Base-by-base conservation (phyloP, 2,797 vertebrate species). In the Sebastes oblongus region DNA sequence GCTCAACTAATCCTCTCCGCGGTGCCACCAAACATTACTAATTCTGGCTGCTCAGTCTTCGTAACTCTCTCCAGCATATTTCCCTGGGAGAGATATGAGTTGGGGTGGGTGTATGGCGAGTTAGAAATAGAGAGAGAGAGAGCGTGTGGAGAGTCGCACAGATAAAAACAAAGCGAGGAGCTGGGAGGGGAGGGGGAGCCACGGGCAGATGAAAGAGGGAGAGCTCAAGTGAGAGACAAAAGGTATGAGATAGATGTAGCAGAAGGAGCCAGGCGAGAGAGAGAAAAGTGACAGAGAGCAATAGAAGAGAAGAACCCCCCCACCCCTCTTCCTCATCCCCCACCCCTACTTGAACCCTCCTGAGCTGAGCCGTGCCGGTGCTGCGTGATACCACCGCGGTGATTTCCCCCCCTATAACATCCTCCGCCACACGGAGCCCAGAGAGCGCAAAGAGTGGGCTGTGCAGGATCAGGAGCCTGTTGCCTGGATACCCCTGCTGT, bases 401-500 rank as follows among this genome's bases (percentile, higher is more conserved):
- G 75, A 77, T 82, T 80, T 62, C 67, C 77, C 55, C 69, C 24
- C 18, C 61, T 6, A 42, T 42, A 67, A 59, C 59, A 84, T 29
- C 82, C 82, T 78, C 80, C 29, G 25, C 82, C 70, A 66, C 70
- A 66, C 72, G 71, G 80, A 88, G 72, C 72, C 52, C 75, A 61
- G 76, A 78, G 76, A 78, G 77, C 11, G 32, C 25, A 36, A 36
- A 16, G 58, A 82, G 74, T 60, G 11, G 71, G 78, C 65, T 75
- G 82, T 62, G 72, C 66, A 30, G 78, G 67, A 86, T 72, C 77
- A 58, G 62, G 85, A 91, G 90, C 92, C 92, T 93, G 93, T 94
- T 94, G 93, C 93, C 92, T 93, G 92, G 92, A 93, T 91, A 94
- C 93, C 85, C 66, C 75, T 54, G 72, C 84, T 77, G 83, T 88